phyloP scores from a whole-genome alignment of 2,888 invertebrate genomes.

The Galeopsomyia nigrocyanea region DNA sequence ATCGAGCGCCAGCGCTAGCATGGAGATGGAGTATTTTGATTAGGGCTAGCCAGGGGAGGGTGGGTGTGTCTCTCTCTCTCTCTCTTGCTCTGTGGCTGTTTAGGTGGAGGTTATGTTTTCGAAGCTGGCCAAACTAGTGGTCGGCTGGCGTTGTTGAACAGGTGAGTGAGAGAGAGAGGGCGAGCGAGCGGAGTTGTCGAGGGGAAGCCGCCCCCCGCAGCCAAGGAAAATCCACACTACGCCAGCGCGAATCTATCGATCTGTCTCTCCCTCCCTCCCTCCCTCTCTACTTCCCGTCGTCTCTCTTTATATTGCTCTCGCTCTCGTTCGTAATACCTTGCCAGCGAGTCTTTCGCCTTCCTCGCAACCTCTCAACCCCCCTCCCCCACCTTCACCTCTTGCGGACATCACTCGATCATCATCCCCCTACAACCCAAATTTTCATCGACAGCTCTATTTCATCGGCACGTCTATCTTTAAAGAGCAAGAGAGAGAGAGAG shows the following conservation, averaged over 20 bases:
- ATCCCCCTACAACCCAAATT: background rate
- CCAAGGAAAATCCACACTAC: conserved; percentile 41
- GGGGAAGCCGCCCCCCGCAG: too few relatives aligned
- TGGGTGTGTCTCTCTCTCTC: background rate
- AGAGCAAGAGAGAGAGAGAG: background rate
- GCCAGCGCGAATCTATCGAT: conserved; percentile 48
- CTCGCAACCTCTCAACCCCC: too few relatives aligned
- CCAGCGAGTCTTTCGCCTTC: background rate
- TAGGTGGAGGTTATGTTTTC: too few relatives aligned
- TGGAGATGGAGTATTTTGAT: conserved; percentile 30
- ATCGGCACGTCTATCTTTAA: background rate
- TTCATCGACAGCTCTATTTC: background rate
- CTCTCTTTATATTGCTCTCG: background rate
- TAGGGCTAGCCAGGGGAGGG: background rate
- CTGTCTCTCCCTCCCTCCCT: background rate
- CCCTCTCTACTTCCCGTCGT: background rate
- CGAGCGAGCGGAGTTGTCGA: background rate
- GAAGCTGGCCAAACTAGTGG: too few relatives aligned
- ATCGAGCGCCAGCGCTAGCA: background rate
- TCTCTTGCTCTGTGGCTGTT: too few relatives aligned
- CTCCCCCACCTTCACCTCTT: too few relatives aligned
- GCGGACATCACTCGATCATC: too few relatives aligned
- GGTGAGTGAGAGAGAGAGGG: background rate
- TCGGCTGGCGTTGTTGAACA: background rate
- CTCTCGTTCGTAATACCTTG: background rate